Conservation (phyloP, 2,797 vertebrate species). For the Tapirus indicus region DNA sequence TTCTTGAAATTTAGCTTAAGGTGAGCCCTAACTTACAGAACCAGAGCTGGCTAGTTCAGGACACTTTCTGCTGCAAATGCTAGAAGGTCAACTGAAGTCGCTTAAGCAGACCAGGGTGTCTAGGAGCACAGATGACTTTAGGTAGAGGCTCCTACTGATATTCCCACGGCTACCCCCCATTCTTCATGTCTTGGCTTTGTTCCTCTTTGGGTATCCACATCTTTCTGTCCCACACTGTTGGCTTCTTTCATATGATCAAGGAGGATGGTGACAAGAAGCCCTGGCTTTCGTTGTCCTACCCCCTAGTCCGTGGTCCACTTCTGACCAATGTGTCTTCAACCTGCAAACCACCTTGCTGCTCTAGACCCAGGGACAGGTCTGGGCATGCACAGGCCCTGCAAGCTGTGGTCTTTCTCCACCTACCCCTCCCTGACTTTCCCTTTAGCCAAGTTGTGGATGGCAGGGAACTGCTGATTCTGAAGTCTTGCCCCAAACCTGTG, state of each 20-base stretch:
- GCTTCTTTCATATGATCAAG: not conserved
- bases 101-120: not conserved
- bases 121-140: not conserved
- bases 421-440: not conserved
- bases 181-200: not conserved
- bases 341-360: not conserved
- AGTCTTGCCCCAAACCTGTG: not conserved
- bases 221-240: not conserved
- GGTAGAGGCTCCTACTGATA: too few relatives aligned
- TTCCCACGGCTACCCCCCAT: not conserved
- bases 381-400: not conserved
- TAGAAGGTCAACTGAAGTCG: not conserved
- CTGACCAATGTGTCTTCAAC: not conserved
- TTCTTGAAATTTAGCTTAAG: not conserved
- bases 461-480: not conserved
- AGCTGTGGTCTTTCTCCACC: not conserved
- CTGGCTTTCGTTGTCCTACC: not conserved
- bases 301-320: not conserved
- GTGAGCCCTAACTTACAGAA: not conserved
- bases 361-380: not conserved
- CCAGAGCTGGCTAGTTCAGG: not conserved
- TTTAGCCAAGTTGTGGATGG: not conserved
- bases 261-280: not conserved
- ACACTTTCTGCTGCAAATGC: not conserved
- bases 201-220: not conserved